Base-by-base conservation (phyloP, 2,797 vertebrate genomes). In the Tragelaphus eurycerus region DNA sequence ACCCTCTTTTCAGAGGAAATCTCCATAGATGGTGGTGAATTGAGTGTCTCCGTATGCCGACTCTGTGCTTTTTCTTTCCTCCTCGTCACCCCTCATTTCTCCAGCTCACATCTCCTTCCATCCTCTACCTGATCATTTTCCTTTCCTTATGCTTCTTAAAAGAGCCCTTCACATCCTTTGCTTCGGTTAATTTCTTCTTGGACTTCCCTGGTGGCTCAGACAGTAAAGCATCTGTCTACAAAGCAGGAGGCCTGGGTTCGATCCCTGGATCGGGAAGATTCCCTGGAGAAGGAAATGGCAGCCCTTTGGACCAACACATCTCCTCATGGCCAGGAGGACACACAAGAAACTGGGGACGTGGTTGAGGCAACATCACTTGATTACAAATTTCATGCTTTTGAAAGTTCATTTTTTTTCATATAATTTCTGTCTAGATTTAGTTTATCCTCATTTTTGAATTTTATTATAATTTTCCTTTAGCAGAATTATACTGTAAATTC, bases 1-100 rank as follows among this genome's bases (percentile, higher is more conserved):
- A 79, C 96, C 92, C 98, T 96, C 91, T 94, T 93, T 89, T 96
- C 97, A n/a, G 94, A 59, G 54, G 90, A 98, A 98, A 97, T 97
- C 88, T 96, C 93, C 98, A 88, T 96, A 97, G 97, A 1, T 54
- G 94, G 95, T 97, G 57, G 81, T 60, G 81, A 89, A 90, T 90
- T 64, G 96, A 83, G 96, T 19, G 15, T 79, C 2, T 7, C 48
- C 4, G n/a, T 2, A 0, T 7, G 13, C n/a, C 74, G 0, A 34
- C 59, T 82, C 64, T 43, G 55, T 16, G 85, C 46, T 62, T 67
- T 55, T 87, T 67, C 29, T 15, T 83, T 52, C 88, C 6, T 50
- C 29, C 4, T 34, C 7, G 46, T 64, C 31, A 74, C 2, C 19
- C 31, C 1, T 52, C 43, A 10, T 83, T 94, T 86, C 82, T 76